These are phyloP conservation scores for Salpingus planirostris DNA, from an alignment of 2,888 invertebrate genomes.

Conservation along the genomic window DNA sequence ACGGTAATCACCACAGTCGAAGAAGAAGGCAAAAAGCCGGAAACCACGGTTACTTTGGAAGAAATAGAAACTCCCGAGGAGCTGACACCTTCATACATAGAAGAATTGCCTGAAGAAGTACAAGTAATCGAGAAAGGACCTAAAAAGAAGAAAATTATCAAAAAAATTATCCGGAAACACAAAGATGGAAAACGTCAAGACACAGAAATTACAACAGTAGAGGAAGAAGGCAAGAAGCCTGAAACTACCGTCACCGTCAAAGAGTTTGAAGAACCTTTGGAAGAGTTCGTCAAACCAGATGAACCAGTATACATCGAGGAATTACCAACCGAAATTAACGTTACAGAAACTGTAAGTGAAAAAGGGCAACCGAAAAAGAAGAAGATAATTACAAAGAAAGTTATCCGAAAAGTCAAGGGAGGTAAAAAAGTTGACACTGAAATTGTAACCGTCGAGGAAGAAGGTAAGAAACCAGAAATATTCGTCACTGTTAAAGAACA, in stretches of 20 bases:
- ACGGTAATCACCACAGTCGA: slow-evolving; percentile 35
- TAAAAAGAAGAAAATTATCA: slow-evolving; percentile 30
- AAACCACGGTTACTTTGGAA: slow-evolving; percentile 38
- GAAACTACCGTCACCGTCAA: slow-evolving; percentile 29
- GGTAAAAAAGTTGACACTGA: slow-evolving; percentile 33
- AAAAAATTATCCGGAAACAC: slow-evolving; percentile 21
- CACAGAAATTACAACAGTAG: slow-evolving; percentile 32
- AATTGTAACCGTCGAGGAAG: slow-evolving; percentile 29
- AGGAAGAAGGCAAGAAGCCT: slow-evolving; percentile 21
- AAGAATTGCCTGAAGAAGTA: slow-evolving; percentile 23
- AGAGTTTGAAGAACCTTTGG: slow-evolving; percentile 23
- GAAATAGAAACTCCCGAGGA: slow-evolving; percentile 32
- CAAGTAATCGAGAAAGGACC: slow-evolving; percentile 33
- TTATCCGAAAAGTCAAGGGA: slow-evolving; percentile 21
- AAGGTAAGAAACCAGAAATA: slow-evolving; percentile 29
- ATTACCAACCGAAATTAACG: slow-evolving; percentile 24
- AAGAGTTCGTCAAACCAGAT: slow-evolving; percentile 40
- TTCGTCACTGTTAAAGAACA: slow-evolving; percentile 36
- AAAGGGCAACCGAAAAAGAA: slow-evolving; percentile 21
- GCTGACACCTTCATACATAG: slow-evolving; percentile 12
- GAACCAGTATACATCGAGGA: slow-evolving; percentile 19
- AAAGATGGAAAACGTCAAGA: slow-evolving; percentile 34
- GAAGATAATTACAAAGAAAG: slow-evolving; percentile 31
- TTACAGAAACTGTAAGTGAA: slow-evolving; percentile 3
- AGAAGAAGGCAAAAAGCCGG: slow-evolving; percentile 41